Evolutionary conservation across 2,888 invertebrate species (phyloP), one percentile per base, ranked within the genome.

Genomic region (Meliscaeva auricollis): DNA sequence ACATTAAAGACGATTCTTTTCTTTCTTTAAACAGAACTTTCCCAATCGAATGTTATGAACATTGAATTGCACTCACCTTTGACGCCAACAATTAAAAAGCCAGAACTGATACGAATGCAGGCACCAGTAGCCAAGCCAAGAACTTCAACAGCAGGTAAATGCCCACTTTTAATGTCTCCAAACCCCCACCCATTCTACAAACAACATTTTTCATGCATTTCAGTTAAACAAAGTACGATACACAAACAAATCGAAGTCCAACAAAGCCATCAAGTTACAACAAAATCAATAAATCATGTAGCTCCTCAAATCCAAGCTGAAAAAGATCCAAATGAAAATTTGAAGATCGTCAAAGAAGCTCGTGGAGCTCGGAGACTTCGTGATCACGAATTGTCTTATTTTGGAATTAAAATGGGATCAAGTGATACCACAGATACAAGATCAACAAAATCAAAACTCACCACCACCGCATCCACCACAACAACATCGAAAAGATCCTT

Each of bases 361-460:
- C 92, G 92, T 15, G 92, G 92, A 15, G 91, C 92, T 60, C 90
- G 94, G 87, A 93, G 94, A 90, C 91, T 94, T 50, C 92, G 94
- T 80, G 93, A 94, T 54, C 94, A 94, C 87, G 94, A 94, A 88
- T 91, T 94, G 58, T 94, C 94, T 79, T 94, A 94, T 89, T 94
- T 94, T 88, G 94, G 94, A 32, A 89, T 93, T 15, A 90, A 90
- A 68, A 79, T 88, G 5, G 66, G 83, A 17, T 87, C 87, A n/a
- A 69, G 80, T 13, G 73, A 85, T 9, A 83, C 64, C 35, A 56
- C 56, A 32, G 73, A 81, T 20, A 52, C 64, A 60, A 50, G 44
- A 48, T 30, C 72, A 70, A 41, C 60, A 6, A 74, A 83, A 58
- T 69, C 77, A 41, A 69, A 68, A 46, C 69, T 62, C 9, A 81